phyloP scores from a whole-genome alignment of 2,113 vertebrate genomes.

The pig (Sus scrofa) region T2T-Sscrofa CM000829.6:59444001-59444500 shows the following conservation, averaged over 20 bases:
- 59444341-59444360: conserved; percentile 80
- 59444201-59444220: conserved; percentile 76
- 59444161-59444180: conserved; percentile 77
- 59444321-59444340: conserved; percentile 86
- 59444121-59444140: conserved; percentile 78
- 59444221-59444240: conserved; percentile 85
- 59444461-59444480: conserved; percentile 69
- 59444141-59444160: conserved; percentile 74
- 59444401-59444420: conserved; percentile 66
- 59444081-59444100: conserved; percentile 66
- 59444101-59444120: conserved; percentile 40
- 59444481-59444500: conserved; percentile 55
- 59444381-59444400: conserved; percentile 57
- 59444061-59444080: not conserved
- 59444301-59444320: conserved; percentile 70
- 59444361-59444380: conserved; percentile 76
- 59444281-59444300: conserved; percentile 82
- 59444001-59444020: not conserved
- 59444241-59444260: conserved; percentile 79
- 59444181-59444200: conserved; percentile 68
- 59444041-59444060: not conserved
- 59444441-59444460: conserved; percentile 54
- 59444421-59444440: conserved; percentile 32
- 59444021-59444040: not conserved
- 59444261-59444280: conserved; percentile 74